Conservation (phyloP, 2,888 invertebrate genomes). For the Anoncus sp. region DNA sequence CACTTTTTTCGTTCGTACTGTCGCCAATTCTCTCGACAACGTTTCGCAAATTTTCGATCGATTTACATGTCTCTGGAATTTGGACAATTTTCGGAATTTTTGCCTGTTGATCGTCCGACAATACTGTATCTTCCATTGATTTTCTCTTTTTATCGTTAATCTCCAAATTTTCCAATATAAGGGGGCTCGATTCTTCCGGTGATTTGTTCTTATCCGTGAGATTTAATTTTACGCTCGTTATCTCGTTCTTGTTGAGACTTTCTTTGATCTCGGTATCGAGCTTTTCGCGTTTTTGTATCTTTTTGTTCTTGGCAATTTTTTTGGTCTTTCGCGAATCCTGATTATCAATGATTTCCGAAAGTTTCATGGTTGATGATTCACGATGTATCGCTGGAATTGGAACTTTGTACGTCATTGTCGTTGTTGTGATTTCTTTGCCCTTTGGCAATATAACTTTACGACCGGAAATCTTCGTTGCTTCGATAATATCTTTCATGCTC, state of each 20-base stretch:
- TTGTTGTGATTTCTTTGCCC: conserved; percentile 79
- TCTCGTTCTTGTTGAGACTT: conserved; percentile 10
- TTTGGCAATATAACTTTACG: conserved; percentile 81
- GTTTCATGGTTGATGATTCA: conserved; percentile 63
- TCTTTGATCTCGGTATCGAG: conserved; percentile 44
- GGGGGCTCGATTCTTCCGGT: conserved; percentile 54
- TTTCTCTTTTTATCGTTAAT: conserved; percentile 60
- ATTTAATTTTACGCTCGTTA: conserved; percentile 48
- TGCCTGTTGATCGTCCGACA: conserved; percentile 31
- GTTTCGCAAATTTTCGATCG: conserved; percentile 76
- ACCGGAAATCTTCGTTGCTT: conserved; percentile 80
- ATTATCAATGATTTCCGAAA: conserved; percentile 43
- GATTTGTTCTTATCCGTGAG: conserved; percentile 45
- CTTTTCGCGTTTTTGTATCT: conserved; percentile 58
- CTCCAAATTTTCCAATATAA: conserved; percentile 18
- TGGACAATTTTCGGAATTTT: conserved; percentile 40
- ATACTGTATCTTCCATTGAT: conserved; percentile 26
- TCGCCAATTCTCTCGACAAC: conserved; percentile 77
- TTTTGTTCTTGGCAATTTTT: conserved; percentile 43
- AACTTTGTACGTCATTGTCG: conserved; percentile 82
- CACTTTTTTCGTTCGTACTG: conserved; percentile 49
- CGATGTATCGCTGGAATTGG: conserved; percentile 81
- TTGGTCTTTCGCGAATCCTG: conserved; percentile 53
- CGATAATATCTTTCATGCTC: conserved; percentile 80
- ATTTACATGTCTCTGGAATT: conserved; percentile 75